Evolutionary conservation across 2,797 vertebrate genomes (phyloP), one percentile per base, ranked within the genome.

Genomic region (Eulemur albifrons): DNA sequence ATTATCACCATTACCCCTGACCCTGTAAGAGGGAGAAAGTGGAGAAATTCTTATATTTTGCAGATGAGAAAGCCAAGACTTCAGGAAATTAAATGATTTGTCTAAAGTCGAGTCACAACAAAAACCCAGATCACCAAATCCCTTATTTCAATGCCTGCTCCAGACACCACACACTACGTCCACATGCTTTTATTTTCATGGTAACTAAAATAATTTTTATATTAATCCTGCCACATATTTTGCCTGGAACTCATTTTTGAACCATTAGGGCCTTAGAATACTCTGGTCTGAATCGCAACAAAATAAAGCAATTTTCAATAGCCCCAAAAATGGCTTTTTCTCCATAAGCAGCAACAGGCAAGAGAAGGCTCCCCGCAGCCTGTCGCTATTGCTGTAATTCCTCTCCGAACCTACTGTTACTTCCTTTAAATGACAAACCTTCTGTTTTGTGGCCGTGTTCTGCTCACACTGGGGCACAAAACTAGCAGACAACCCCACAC

Each of bases 241-340:
- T 70, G 38, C 65, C 52, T 73, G 38, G n/a, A 38, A 73, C 35
- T 90, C 69, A 30, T 12, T 67, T 83, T 38, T 65, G 20, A 92
- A 52, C 2, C 1, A 8, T 50, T 5, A 43, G 4, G 8, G 40
- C 52, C 61, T 65, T 85, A 32, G 50, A 95, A 96, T 21, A 82
- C 7, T 77, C 35, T 80, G 61, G 48, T n/a, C 69, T 69, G 43
- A 89, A 76, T 93, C 50, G 27, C 11, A n/a, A 40, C 48, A 91
- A 90, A 91, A 82, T 27, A 52, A 88, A 93, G 45, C 15, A 11
- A 69, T 96, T 86, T 63, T 43, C 83, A 93, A 73, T 12, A 76
- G 54, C 54, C 35, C 48, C 7, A 32, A 11, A 61, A 40, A 52
- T 4, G 38, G 11, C 35, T 12, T 88, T 76, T 54, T 88, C 40